Percentiles rank a stretch among this genome's conserved stretches.
phyloP scores from a whole-genome alignment of 2,888 invertebrate genomes.

The Orthosia cruda region DNA sequence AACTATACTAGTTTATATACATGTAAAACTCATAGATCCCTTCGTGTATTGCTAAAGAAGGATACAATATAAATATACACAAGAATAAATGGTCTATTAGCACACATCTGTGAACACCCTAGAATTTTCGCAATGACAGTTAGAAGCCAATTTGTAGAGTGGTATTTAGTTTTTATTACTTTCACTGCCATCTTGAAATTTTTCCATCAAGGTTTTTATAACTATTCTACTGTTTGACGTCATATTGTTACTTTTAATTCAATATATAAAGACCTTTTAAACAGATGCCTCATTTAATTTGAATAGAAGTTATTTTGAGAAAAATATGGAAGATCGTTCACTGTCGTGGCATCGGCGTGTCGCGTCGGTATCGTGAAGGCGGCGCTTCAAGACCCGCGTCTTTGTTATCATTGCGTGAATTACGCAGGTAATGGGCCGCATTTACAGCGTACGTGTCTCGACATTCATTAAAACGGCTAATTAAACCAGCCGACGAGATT shows the following conservation, averaged over 20 bases:
- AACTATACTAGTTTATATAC: constrained; percentile 44
- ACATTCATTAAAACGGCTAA: constrained; percentile 90
- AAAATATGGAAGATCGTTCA: constrained; percentile 59
- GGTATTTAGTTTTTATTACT: constrained; percentile 67
- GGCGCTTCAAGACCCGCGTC: constrained; percentile 67
- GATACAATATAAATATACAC: constrained; percentile 32
- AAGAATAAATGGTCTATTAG: constrained; percentile 63
- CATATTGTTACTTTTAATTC: constrained; percentile 25
- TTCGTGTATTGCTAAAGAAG: constrained; percentile 14
- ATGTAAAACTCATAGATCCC: constrained; percentile 27
- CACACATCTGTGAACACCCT: constrained; percentile 58
- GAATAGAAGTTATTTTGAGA: constrained; percentile 49
- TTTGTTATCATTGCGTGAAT: constrained; percentile 89
- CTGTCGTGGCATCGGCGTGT: constrained; percentile 54
- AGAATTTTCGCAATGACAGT: constrained; percentile 57
- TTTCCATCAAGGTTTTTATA: constrained; percentile 33
- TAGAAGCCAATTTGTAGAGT: constrained; percentile 75
- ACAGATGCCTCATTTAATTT: constrained; percentile 45
- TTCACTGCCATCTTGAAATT: constrained; percentile 34
- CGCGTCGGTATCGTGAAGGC: constrained; percentile 55
- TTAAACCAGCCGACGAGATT: constrained; percentile 87
- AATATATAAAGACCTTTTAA: constrained; percentile 24
- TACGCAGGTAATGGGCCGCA: constrained; percentile 89
- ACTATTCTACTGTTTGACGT: not conserved
- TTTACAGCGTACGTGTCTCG: constrained; percentile 89